Conservation (phyloP, 2,888 invertebrate species). For the Thalpophila matura region DNA sequence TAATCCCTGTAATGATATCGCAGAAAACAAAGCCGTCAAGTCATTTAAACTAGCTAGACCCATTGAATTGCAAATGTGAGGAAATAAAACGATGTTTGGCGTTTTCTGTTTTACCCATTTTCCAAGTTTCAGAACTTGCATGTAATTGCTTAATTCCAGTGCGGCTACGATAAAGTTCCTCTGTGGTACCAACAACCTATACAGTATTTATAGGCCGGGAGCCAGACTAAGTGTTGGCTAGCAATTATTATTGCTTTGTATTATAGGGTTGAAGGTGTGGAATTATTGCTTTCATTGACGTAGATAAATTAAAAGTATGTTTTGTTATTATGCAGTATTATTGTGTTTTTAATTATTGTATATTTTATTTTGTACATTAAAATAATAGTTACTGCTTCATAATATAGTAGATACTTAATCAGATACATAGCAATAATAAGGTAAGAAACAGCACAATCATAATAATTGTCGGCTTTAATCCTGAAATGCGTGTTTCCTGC, state of each 20-base stretch:
- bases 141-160: conserved; percentile 86
- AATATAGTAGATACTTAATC: too few relatives aligned
- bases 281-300: conserved; percentile 16
- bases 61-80: conserved; percentile 84
- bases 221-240: conserved; percentile 34
- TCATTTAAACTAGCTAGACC: conserved; percentile 71
- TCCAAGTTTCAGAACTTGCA: conserved; percentile 82
- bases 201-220: conserved; percentile 63
- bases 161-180: conserved; percentile 76
- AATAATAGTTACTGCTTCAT: too few relatives aligned
- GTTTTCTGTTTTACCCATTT: conserved; percentile 80
- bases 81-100: conserved; percentile 81
- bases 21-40: conserved; percentile 55
- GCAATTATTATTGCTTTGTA: conserved; percentile 43
- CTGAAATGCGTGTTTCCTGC: background rate
- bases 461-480: background rate
- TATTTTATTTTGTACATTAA: too few relatives aligned
- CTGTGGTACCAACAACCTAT: conserved; percentile 63
- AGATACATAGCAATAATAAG: too few relatives aligned
- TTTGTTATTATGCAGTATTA: background rate
- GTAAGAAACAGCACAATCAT: too few relatives aligned
- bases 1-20: conserved; percentile 33
- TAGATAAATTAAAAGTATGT: background rate
- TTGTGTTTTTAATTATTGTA: too few relatives aligned
- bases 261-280: background rate